Conservation (phyloP, 2,888 invertebrate species). For the Oeneis ivallda region DNA sequence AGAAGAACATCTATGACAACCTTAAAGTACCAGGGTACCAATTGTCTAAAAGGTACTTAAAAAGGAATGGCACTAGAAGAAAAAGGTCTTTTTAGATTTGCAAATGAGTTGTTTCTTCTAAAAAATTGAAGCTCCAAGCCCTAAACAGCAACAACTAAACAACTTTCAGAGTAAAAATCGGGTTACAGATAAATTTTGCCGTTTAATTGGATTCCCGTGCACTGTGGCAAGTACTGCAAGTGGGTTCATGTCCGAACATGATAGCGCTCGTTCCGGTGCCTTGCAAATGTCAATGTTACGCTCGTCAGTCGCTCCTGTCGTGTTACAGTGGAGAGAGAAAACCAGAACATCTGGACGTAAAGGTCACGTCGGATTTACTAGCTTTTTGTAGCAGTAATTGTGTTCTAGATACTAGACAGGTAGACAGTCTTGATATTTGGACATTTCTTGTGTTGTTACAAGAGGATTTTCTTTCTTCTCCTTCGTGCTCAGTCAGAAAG, state of each 20-base stretch:
- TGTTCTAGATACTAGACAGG: too few relatives aligned
- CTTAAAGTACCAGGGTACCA: too few relatives aligned
- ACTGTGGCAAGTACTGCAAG: slow-evolving; percentile 11
- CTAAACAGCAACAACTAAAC: neutral
- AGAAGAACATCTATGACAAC: too few relatives aligned
- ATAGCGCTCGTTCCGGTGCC: slow-evolving; percentile 25
- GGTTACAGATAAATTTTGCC: slow-evolving; percentile 27
- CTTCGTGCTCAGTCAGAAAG: too few relatives aligned
- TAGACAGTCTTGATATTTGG: neutral
- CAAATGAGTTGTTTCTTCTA: too few relatives aligned
- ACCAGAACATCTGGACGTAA: slow-evolving; percentile 33
- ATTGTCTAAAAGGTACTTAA: too few relatives aligned
- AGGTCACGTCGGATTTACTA: slow-evolving; percentile 28
- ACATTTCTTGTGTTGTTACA: too few relatives aligned
- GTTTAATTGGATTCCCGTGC: slow-evolving; percentile 32
- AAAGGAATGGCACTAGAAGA: too few relatives aligned
- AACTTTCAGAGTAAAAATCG: neutral
- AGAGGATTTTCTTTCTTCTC: too few relatives aligned
- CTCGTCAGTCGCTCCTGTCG: slow-evolving; percentile 33
- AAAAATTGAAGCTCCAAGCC: neutral
- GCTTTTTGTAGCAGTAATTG: slow-evolving; percentile 15
- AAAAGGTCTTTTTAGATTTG: too few relatives aligned
- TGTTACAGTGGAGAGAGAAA: slow-evolving; percentile 31
- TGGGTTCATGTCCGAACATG: slow-evolving; percentile 21
- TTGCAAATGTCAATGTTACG: slow-evolving; percentile 42